Percentiles rank a stretch among this genome's conserved stretches.
Conservation (phyloP, 2,797 vertebrate genomes). For the Crypturellus tataupa region DNA sequence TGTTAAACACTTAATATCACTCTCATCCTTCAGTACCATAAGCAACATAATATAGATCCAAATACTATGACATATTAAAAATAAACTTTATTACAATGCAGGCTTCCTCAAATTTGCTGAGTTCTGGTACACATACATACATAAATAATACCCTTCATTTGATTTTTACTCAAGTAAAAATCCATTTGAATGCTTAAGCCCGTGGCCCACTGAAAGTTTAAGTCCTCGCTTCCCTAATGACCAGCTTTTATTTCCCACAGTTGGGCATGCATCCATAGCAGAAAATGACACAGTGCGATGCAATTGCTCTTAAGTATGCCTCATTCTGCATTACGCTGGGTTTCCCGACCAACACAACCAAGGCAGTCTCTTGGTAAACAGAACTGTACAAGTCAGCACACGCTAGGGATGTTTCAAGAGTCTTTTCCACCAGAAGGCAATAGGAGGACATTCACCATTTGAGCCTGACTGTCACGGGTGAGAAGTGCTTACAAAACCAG, state of each 20-base stretch:
- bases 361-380: conserved; percentile 52
- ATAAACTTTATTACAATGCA: conserved; percentile 70
- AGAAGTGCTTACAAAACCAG: conserved; percentile 71
- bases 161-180: conserved; percentile 71
- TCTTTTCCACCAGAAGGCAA: conserved; percentile 67
- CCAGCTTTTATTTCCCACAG: conserved; percentile 45
- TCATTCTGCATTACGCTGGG: conserved; percentile 27
- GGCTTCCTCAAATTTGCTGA: conserved; percentile 68
- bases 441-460: conserved; percentile 51
- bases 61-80: conserved; percentile 76
- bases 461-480: conserved; percentile 59
- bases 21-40: conserved; percentile 58
- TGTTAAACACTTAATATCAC: conserved; percentile 49
- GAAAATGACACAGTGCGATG: conserved; percentile 56
- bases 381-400: conserved; percentile 41
- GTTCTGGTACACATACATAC: conserved; percentile 60
- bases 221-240: conserved; percentile 64
- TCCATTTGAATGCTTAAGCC: conserved; percentile 48
- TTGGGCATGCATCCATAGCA: conserved; percentile 40
- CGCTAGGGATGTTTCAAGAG: conserved; percentile 60
- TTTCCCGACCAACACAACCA: conserved; percentile 52
- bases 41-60: conserved; percentile 72
- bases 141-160: conserved; percentile 63
- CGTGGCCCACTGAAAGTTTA: conserved; percentile 30
- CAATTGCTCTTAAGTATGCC: conserved; percentile 59